Conservation (phyloP, 2,888 invertebrate genomes). For the Heliconius sara region DNA sequence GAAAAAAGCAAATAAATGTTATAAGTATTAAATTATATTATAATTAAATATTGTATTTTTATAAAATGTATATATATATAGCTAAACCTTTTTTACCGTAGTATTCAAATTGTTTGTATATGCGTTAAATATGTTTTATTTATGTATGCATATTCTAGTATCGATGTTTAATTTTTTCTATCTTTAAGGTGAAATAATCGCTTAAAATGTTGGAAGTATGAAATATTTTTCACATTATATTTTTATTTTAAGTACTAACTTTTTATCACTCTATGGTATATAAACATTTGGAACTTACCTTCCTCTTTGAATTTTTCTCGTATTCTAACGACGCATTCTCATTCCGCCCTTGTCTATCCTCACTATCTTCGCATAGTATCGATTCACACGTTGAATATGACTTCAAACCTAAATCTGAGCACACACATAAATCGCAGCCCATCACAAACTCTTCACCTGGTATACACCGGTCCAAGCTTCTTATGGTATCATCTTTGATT, state of each 20-base stretch:
- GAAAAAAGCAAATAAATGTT: neutral
- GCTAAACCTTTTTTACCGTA: too few relatives aligned
- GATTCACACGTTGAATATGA: constrained; percentile 67
- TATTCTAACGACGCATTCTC: neutral
- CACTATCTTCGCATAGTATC: constrained; percentile 55
- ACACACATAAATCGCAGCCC: constrained; percentile 74
- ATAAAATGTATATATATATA: too few relatives aligned
- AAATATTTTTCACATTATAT: too few relatives aligned
- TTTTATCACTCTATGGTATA: too few relatives aligned
- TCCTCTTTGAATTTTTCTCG: neutral
- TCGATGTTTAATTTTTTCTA: too few relatives aligned
- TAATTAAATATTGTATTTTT: too few relatives aligned
- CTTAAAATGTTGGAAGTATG: too few relatives aligned
- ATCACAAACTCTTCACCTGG: constrained; percentile 73
- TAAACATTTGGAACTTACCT: neutral
- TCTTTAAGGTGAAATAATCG: too few relatives aligned
- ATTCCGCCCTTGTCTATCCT: constrained; percentile 39
- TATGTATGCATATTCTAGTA: too few relatives aligned
- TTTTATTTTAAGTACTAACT: too few relatives aligned
- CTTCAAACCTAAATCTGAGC: constrained; percentile 73
- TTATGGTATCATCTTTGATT: constrained; percentile 52
- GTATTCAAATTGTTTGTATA: too few relatives aligned
- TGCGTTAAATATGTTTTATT: too few relatives aligned
- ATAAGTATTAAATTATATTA: neutral
- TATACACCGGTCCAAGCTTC: constrained; percentile 69